Conservation (phyloP, 2,888 invertebrate species). For the Eupithecia subfuscata region DNA sequence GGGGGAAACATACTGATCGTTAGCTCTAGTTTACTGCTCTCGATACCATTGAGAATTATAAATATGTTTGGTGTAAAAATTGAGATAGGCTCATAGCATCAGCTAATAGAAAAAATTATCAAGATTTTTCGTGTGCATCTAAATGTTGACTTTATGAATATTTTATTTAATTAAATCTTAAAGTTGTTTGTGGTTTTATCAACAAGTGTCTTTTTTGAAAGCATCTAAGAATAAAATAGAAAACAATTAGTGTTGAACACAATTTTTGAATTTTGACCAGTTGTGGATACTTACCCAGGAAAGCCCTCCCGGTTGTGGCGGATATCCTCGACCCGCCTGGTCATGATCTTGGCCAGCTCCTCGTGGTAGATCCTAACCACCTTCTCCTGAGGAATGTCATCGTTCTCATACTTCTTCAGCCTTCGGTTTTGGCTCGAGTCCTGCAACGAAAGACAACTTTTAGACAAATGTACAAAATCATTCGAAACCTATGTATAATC, state of each 20-base stretch:
- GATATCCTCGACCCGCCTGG: conserved; percentile 88
- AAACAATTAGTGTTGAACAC: too few species aligned
- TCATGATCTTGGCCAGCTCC: conserved; percentile 96
- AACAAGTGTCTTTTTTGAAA: too few species aligned
- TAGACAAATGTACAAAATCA: background rate
- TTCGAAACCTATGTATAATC: background rate
- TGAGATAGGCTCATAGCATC: too few species aligned
- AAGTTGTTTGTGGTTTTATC: too few species aligned
- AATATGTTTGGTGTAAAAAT: background rate
- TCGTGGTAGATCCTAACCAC: conserved; percentile 97
- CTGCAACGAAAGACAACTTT: conserved; percentile 54
- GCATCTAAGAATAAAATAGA: too few species aligned
- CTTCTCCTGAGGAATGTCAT: conserved; percentile 98
- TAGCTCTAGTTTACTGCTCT: conserved; percentile 85
- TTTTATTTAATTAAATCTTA: too few species aligned
- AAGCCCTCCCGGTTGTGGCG: conserved; percentile 91
- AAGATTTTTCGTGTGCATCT: too few species aligned
- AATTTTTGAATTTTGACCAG: background rate
- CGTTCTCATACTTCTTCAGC: conserved; percentile 94
- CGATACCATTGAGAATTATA: conserved; percentile 51
- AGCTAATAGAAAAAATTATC: too few species aligned
- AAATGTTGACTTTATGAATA: too few species aligned
- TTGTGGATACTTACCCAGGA: conserved; percentile 86
- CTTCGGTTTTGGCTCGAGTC: conserved; percentile 89
- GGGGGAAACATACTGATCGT: conserved; percentile 91